These are phyloP conservation scores for Coryphaenoides rupestris DNA, from an alignment of 2,113 vertebrate genomes.

Conservation along the genomic window DNA sequence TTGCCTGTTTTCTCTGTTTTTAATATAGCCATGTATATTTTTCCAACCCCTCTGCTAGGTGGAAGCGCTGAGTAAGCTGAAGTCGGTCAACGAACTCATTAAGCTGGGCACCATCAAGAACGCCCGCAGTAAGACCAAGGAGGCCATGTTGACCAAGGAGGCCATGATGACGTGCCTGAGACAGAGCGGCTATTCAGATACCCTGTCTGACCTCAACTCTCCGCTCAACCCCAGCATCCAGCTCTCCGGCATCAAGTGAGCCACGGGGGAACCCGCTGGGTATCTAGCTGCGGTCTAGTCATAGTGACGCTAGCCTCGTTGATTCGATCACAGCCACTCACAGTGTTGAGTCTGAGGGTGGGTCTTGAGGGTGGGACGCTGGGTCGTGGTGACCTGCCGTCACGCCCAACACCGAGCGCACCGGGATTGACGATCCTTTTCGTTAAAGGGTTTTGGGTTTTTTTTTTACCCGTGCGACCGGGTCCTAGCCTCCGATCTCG, in stretches of 20 bases:
- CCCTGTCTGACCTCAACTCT: conserved; percentile 88
- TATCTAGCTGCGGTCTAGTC: not conserved
- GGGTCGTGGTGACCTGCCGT: too few relatives aligned
- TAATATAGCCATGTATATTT: not conserved
- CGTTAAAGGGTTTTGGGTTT: too few relatives aligned
- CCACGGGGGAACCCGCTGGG: conserved; percentile 8
- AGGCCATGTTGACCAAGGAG: conserved; percentile 89
- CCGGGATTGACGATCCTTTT: too few relatives aligned
- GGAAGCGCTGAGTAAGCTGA: conserved; percentile 94
- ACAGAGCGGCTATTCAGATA: conserved; percentile 90
- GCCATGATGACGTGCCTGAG: conserved; percentile 92
- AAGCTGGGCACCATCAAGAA: conserved; percentile 90
- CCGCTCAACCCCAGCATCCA: conserved; percentile 90
- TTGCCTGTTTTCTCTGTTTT: not conserved
- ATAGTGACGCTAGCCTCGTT: not conserved
- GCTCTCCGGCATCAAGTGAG: conserved; percentile 93
- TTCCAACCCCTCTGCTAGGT: conserved; percentile 70
- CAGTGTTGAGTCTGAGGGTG: too few relatives aligned
- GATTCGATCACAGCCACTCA: too few relatives aligned
- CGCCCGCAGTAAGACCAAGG: conserved; percentile 86
- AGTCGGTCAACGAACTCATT: conserved; percentile 92
- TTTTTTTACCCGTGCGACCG: too few relatives aligned
- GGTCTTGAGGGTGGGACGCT: too few relatives aligned
- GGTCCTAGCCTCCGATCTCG: too few relatives aligned
- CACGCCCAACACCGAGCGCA: too few relatives aligned